A percentile compares a stretch with the other conserved stretches of the same genome.
phyloP scores from a whole-genome alignment of 2,797 vertebrate species.

The Enteromius paludinosus region DNA sequence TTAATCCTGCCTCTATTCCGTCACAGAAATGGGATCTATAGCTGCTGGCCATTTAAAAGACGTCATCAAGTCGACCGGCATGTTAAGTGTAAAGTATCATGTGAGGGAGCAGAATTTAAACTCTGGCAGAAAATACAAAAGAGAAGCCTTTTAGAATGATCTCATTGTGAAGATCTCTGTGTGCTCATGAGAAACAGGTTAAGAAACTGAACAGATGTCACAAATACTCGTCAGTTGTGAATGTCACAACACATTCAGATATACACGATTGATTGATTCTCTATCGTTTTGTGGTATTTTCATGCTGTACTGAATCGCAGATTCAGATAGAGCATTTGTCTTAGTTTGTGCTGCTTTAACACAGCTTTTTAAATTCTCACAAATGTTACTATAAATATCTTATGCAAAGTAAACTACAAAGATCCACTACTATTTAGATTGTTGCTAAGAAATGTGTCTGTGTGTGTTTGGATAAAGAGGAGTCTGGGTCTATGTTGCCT shows the following conservation, averaged over 20 bases:
- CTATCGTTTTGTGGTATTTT: not conserved
- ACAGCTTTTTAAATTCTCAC: not conserved
- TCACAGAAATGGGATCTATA: conserved; percentile 34
- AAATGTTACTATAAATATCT: not conserved
- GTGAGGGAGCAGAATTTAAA: not conserved
- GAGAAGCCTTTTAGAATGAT: not conserved
- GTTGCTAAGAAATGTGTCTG: not conserved
- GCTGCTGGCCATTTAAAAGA: not conserved
- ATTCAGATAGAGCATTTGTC: not conserved
- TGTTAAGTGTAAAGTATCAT: not conserved
- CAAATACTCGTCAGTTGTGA: not conserved
- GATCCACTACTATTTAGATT: not conserved
- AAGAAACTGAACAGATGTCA: conserved; percentile 1
- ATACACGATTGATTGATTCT: not conserved
- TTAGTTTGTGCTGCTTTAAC: not conserved
- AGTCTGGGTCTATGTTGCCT: not conserved
- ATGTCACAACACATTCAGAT: conserved; percentile 9
- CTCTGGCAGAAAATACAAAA: not conserved
- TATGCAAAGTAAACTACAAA: not conserved
- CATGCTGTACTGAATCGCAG: not conserved
- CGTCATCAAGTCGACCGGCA: not conserved
- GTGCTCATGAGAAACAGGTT: conserved; percentile 8
- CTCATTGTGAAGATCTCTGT: not conserved
- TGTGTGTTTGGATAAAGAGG: not conserved
- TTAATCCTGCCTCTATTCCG: conserved; percentile 21